Evolutionary conservation across 2,888 invertebrate genomes (phyloP).

Genomic region (Axea sp.): DNA sequence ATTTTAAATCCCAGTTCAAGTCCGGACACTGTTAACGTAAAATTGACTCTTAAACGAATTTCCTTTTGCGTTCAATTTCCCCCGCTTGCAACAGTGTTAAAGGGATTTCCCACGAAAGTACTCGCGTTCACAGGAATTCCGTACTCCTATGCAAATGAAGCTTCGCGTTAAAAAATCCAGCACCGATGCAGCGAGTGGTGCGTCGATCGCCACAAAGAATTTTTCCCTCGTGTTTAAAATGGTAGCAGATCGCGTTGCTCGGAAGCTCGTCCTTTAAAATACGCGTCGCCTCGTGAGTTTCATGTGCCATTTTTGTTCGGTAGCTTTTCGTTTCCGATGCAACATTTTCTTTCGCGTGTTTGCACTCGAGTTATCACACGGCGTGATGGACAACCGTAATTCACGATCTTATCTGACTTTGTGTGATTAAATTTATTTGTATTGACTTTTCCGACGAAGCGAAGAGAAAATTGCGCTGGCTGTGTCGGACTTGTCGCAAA

Average conservation of each 20-base stretch:
- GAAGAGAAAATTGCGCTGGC: constrained; percentile 12
- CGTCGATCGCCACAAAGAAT: no score
- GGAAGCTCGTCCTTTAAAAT: no score
- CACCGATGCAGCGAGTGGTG: no score
- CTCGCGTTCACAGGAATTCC: neutral
- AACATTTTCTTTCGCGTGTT: no score
- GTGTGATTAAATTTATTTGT: constrained; percentile 24
- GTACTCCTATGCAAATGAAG: neutral
- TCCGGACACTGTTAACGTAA: no score
- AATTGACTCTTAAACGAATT: neutral
- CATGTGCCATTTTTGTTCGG: no score
- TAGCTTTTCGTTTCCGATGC: no score
- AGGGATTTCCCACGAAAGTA: constrained; percentile 2
- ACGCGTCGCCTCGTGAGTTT: no score
- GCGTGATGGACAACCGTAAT: constrained; percentile 18
- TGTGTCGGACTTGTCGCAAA: neutral
- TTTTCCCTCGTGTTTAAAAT: no score
- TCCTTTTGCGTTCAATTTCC: constrained; percentile 14
- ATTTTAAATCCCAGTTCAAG: no score
- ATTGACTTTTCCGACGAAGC: constrained; percentile 24
- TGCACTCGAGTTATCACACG: constrained; percentile 7
- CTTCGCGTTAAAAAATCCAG: neutral
- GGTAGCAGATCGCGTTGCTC: no score
- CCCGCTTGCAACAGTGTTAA: neutral
- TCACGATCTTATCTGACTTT: constrained; percentile 9